These are phyloP conservation scores for Chlorocebus sabaeus DNA, from an alignment of 2,113 vertebrate genomes.

Conservation along the genomic window DNA sequence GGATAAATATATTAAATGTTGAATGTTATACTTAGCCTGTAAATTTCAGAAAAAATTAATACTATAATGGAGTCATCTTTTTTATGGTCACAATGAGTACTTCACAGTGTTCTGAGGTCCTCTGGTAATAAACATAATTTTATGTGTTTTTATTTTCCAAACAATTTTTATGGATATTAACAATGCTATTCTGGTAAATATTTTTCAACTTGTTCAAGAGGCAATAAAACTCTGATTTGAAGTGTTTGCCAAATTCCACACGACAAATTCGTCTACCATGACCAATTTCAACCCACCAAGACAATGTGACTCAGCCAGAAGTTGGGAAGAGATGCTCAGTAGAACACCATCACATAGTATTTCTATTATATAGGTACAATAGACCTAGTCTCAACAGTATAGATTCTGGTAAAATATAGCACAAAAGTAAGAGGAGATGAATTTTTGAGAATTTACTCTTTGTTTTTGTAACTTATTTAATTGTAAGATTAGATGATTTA, in stretches of 20 bases:
- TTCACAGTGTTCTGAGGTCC: neutral
- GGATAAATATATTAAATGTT: neutral
- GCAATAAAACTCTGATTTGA: neutral
- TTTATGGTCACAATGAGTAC: neutral
- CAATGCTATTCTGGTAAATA: conserved; percentile 24
- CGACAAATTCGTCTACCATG: neutral
- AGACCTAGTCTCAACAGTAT: neutral
- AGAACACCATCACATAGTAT: neutral
- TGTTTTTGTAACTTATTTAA: neutral
- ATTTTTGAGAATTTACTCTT: neutral
- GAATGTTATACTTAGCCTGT: neutral
- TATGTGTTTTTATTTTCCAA: neutral
- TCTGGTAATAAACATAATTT: neutral
- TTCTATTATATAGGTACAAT: neutral
- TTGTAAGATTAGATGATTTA: neutral
- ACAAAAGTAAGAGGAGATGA: neutral
- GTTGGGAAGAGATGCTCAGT: neutral
- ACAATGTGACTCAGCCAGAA: neutral
- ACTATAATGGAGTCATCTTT: neutral
- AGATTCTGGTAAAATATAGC: neutral
- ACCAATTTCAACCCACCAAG: neutral
- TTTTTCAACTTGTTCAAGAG: conserved; percentile 6
- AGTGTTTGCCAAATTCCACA: neutral
- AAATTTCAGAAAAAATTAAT: neutral
- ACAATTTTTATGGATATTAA: conserved; percentile 25